Conservation (phyloP, 2,888 invertebrate species). For the Lymantria monacha region DNA sequence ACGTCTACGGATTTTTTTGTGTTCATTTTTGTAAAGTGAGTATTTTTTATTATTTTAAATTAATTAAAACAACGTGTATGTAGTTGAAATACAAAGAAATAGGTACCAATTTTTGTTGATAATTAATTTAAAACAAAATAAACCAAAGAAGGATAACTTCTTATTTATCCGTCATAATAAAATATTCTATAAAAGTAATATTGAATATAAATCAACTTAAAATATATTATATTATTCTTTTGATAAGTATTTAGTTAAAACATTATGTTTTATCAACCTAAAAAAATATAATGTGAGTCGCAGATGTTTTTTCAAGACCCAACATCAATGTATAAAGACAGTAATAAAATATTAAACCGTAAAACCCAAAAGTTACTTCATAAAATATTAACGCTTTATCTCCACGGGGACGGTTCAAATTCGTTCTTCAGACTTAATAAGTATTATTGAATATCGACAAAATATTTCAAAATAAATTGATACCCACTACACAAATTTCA, state of each 20-base stretch:
- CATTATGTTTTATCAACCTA: not conserved
- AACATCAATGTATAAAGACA: constrained; percentile 17
- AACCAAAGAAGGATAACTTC: no score
- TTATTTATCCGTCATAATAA: no score
- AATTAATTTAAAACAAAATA: not conserved
- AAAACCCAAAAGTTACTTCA: constrained; percentile 44
- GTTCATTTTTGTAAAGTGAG: constrained; percentile 34
- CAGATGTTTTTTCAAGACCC: constrained; percentile 12
- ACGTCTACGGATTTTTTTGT: constrained; percentile 38
- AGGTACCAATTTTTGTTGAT: not conserved
- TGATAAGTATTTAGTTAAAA: no score
- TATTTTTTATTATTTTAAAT: constrained; percentile 10
- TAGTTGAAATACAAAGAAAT: not conserved
- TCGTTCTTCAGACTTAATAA: constrained; percentile 39
- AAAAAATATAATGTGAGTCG: constrained; percentile 1
- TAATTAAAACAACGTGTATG: not conserved
- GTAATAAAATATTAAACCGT: constrained; percentile 48
- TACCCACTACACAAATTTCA: no score
- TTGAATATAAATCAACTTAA: no score
- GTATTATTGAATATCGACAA: constrained; percentile 30
- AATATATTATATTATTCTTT: no score
- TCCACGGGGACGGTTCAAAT: constrained; percentile 36
- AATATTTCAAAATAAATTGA: no score
- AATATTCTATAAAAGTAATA: no score
- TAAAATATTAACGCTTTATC: constrained; percentile 50